Percentiles rank a stretch among this genome's conserved stretches.
These are phyloP conservation scores for Blera fallax DNA, from an alignment of 2,888 invertebrate species.

Conservation along the genomic window DNA sequence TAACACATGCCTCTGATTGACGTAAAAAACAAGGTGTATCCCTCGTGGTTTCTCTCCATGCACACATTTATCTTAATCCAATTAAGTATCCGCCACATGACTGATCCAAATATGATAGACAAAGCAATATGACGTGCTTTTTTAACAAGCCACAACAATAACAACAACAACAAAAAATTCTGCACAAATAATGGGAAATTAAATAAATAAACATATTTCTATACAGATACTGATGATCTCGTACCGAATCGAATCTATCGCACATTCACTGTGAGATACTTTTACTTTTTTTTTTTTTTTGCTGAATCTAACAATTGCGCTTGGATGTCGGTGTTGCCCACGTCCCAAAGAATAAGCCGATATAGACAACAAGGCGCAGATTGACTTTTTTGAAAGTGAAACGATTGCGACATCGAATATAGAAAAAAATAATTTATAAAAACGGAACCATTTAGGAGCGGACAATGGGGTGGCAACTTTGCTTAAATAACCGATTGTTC, in stretches of 20 bases:
- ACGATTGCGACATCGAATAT: constrained; percentile 30
- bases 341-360: not conserved
- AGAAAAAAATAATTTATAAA: not conserved
- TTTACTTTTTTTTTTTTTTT: constrained; percentile 1
- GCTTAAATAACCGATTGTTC: constrained; percentile 5
- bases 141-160: not conserved
- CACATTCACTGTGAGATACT: not conserved
- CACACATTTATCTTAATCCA: not conserved
- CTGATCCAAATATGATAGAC: constrained; percentile 9
- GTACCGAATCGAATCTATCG: not conserved
- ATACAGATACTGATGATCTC: not conserved
- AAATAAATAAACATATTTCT: not conserved
- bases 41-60: not conserved
- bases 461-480: constrained; percentile 18
- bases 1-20: constrained; percentile 1
- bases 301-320: constrained; percentile 11
- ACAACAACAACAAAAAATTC: not conserved
- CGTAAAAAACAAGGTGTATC: not conserved
- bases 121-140: not conserved
- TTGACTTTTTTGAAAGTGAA: constrained; percentile 16
- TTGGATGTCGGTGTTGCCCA: not conserved
- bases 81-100: constrained; percentile 1
- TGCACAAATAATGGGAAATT: constrained; percentile 4
- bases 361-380: not conserved
- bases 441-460: constrained; percentile 7